Percentiles rank a stretch among this genome's conserved stretches.
Evolutionary conservation across 2,113 vertebrate species (phyloP).

Genomic region (Chloropsis hardwickii): DNA sequence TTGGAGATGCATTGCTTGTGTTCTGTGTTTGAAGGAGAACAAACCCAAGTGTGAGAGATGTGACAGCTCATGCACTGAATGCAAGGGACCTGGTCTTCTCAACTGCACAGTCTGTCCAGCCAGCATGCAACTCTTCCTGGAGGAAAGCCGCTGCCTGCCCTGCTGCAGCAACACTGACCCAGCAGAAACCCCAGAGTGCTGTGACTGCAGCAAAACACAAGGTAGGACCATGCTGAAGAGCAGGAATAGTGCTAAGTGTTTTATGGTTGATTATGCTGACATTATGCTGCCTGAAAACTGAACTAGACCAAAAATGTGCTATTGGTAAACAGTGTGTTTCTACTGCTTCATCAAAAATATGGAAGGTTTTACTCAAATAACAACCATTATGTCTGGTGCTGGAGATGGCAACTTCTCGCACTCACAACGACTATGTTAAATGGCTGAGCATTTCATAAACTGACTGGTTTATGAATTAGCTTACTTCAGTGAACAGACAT

Average conservation of each 20-base stretch:
- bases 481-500: background rate
- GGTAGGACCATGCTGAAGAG: slow-evolving; percentile 66
- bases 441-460: background rate
- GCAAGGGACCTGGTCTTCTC: slow-evolving; percentile 79
- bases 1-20: background rate
- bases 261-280: background rate
- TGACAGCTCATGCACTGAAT: slow-evolving; percentile 81
- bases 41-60: slow-evolving; percentile 77
- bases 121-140: slow-evolving; percentile 67
- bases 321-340: background rate
- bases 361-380: background rate
- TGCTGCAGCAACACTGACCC: slow-evolving; percentile 73
- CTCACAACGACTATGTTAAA: background rate
- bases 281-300: background rate
- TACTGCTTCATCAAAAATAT: background rate
- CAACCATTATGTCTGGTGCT: accelerated
- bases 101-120: slow-evolving; percentile 85
- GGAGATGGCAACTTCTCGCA: background rate
- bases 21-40: slow-evolving; percentile 39
- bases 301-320: background rate
- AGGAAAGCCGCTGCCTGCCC: slow-evolving; percentile 82
- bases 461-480: background rate
- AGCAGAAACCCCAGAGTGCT: slow-evolving; percentile 75
- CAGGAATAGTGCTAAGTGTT: background rate
- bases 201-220: slow-evolving; percentile 76